Evolutionary conservation across 92 coral and sea anemone genomes (phyloP), one percentile per base, ranked within the genome.

Genomic region (Phenganax subtilis): DNA sequence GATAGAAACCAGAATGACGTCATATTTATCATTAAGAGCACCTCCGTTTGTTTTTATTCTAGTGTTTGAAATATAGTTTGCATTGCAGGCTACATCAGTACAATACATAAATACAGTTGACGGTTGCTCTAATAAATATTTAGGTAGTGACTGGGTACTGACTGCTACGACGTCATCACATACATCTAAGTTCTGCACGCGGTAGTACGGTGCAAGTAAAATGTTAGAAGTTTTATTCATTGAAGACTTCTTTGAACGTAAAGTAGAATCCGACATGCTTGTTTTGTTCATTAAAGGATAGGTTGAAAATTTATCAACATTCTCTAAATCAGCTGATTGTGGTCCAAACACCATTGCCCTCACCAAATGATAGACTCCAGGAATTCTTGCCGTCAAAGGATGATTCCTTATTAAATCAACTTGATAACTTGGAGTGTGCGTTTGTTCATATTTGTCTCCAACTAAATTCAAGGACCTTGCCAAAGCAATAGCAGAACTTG

Each of bases 61-160:
- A 20, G 51, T 57, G 30, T 79, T 79, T 29, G 68, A 55, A 55
- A 51, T n/a, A 63, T 61, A 37, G 74, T 79, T 79, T n/a, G 20
- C 71, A 37, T 28, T 7, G 57, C 72, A 79, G 1, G 90, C 82
- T 57, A 96, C 54, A 9, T 93, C 87, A 1, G 85, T 59, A 69
- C 85, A 81, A 71, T 89, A 84, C 47, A 92, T 89, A 86, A 92
- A 90, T 31, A 92, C 90, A 63, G 91, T 75, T n/a, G 90, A 89
- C 17, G 90, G 91, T 75, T 96, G 92, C 27, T 79, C 62, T 8
- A 79, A 79, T 25, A 79, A 59, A 44, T 65, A 62, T 17, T 16
- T 44, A 12, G 83, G 74, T 51, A 64, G 53, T n/a, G 62, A 79
- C 31, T 79, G 74, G 73, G 31, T 52, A 52, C 73, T 16, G 63